These are phyloP conservation scores for Acrobasis suavella DNA, from an alignment of 2,888 invertebrate genomes.

Conservation along the genomic window DNA sequence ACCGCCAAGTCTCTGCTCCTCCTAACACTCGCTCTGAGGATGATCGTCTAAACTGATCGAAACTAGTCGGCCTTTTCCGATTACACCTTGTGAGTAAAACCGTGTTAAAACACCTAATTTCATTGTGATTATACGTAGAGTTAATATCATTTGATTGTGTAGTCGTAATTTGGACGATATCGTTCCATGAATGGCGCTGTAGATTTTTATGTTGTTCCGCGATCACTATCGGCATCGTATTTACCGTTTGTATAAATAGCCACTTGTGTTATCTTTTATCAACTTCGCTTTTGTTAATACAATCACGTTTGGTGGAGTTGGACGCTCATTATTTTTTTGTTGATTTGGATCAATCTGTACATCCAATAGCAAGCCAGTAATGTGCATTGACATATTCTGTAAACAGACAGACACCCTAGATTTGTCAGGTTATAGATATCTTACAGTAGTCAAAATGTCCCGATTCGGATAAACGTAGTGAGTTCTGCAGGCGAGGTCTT, in stretches of 20 bases:
- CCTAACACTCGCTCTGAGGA: no score
- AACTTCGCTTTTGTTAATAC: slow-evolving; percentile 35
- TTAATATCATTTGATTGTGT: slow-evolving; percentile 44
- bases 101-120: slow-evolving; percentile 33
- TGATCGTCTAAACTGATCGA: no score
- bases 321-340: slow-evolving; percentile 2
- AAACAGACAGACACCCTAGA: no score
- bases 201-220: slow-evolving; percentile 59
- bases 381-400: no score
- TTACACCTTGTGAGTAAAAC: no score
- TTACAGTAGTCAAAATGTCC: no score
- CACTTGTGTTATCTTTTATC: slow-evolving; percentile 55
- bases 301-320: slow-evolving; percentile 27
- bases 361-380: no score
- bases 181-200: slow-evolving; percentile 51
- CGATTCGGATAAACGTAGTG: no score
- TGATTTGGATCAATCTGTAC: neutral
- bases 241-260: slow-evolving; percentile 55
- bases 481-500: no score
- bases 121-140: slow-evolving; percentile 43
- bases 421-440: no score
- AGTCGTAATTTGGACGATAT: slow-evolving; percentile 48
- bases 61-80: no score
- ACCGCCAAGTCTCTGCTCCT: no score
- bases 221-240: slow-evolving; percentile 58